Evolutionary conservation across 2,888 invertebrate species (phyloP).

Genomic region (Caradrina kadenii): DNA sequence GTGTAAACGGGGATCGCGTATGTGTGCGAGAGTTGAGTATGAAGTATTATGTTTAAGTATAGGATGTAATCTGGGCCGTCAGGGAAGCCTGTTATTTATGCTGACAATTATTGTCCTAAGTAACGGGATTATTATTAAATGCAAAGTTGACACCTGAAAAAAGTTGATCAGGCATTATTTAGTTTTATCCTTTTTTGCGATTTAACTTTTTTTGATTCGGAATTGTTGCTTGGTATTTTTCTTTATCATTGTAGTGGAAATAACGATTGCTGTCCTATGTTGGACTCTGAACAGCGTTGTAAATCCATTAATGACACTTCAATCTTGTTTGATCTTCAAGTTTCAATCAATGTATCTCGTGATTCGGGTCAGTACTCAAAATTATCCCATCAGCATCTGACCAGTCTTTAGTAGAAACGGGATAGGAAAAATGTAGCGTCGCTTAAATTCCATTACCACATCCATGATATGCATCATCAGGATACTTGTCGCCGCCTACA

Average conservation of each 20-base stretch:
- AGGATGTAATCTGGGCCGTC: slow-evolving; percentile 37
- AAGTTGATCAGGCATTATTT: not conserved
- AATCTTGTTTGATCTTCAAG: not conserved
- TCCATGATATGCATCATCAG: slow-evolving; percentile 45
- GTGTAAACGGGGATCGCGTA: not conserved
- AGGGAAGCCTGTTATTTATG: slow-evolving; percentile 59
- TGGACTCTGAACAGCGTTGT: not conserved
- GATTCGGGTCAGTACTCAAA: not conserved
- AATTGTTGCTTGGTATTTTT: not conserved
- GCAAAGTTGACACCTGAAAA: slow-evolving; percentile 8
- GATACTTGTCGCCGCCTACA: slow-evolving; percentile 61
- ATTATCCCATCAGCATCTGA: not conserved
- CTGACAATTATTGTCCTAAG: slow-evolving; percentile 41
- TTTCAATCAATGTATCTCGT: too few species aligned
- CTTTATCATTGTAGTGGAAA: not conserved
- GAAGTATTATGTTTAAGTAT: not conserved
- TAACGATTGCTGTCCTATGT: not conserved
- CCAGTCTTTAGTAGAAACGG: not conserved
- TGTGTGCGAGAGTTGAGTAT: not conserved
- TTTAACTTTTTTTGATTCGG: not conserved
- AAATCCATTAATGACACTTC: not conserved
- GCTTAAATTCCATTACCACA: slow-evolving; percentile 20
- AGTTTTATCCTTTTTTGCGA: not conserved
- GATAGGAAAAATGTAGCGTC: not conserved
- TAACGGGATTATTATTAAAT: slow-evolving; percentile 38